Percentiles rank a stretch among this genome's conserved stretches.
Evolutionary conservation across 2,113 vertebrate genomes (phyloP).

Genomic region (Vombatus ursinus): DNA sequence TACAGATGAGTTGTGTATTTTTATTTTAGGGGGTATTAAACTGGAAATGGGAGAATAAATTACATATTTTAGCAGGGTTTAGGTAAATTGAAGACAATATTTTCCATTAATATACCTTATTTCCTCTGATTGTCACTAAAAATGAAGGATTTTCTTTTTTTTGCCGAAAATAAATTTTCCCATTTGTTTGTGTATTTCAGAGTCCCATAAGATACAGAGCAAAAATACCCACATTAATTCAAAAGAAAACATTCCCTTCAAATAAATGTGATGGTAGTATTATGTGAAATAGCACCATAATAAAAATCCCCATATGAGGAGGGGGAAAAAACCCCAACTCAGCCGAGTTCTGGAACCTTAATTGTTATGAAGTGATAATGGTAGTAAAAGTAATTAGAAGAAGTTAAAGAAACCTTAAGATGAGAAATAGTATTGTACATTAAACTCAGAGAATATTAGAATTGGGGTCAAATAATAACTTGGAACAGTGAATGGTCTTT

Average conservation of each 20-base stretch:
- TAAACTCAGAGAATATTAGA: not conserved
- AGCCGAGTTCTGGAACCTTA: not conserved
- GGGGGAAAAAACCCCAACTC: not conserved
- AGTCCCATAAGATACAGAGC: conserved; percentile 11
- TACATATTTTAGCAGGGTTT: conserved; percentile 36
- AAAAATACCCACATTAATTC: conserved; percentile 30
- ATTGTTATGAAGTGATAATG: conserved; percentile 22
- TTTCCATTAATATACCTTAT: conserved; percentile 24
- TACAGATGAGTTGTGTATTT: not conserved
- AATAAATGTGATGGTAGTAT: conserved; percentile 33
- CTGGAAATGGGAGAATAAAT: conserved; percentile 29
- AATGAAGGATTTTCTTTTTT: not conserved
- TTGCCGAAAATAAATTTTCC: not conserved
- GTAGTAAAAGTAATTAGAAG: conserved; percentile 27
- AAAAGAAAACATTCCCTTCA: conserved; percentile 46
- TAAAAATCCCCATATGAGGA: not conserved
- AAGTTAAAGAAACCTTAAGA: conserved; percentile 35
- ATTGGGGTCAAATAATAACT: conserved; percentile 8
- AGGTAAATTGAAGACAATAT: conserved; percentile 22
- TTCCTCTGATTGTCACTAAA: not conserved
- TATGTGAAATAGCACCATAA: not conserved
- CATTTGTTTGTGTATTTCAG: not conserved
- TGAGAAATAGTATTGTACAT: not conserved
- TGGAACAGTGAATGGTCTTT: not conserved
- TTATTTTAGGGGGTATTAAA: conserved; percentile 49